Evolutionary conservation across 2,888 invertebrate genomes (phyloP), one percentile per base, ranked within the genome.

Genomic region (Mythimna lalbum): DNA sequence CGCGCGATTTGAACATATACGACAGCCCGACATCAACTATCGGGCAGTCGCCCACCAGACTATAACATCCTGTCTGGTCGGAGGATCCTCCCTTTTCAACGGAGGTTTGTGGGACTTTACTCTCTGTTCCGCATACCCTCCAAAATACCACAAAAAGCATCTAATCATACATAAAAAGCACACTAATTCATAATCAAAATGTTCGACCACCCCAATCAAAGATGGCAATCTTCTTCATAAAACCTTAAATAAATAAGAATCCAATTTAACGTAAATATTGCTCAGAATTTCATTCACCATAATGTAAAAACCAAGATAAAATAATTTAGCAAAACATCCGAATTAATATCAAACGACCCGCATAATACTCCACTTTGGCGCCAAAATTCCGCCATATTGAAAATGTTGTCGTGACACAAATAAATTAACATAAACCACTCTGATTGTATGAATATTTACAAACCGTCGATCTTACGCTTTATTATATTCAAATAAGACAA

Each of bases 391-490:
- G 85, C 76, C 84, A 84, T 84, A 86, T 86, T 85, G 85, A 80
- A 85, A 85, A 80, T 71, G 77, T 69, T 80, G 80, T 80, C 80
- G 76, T 78, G 79, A 73, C 81, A 83, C 78, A 77, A 78, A 71
- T 27, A 63, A 82, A 86, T 87, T 86, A 81, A 79, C 86, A 86
- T 85, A 83, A 84, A 73, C 78, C 81, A 81, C 82, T 81, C 81
- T 81, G 84, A 78, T 84, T 80, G 77, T 84, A 87, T 86, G 85
- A 87, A 87, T 87, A 87, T 87, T 87, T 86, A 87, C 84, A 77
- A 78, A 81, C 72, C 73, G 67, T 69, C 80, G 82, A 83, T 86
- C 87, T 83, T 80, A 68, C 68, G 76, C 63, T 75, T 83, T 78
- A 84, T 87, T 84, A 86, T 85, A 87, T 87, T 87, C 81, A 87